These are phyloP conservation scores for Hassar affinis DNA, from an alignment of 2,113 vertebrate genomes.

Conservation along the genomic window DNA sequence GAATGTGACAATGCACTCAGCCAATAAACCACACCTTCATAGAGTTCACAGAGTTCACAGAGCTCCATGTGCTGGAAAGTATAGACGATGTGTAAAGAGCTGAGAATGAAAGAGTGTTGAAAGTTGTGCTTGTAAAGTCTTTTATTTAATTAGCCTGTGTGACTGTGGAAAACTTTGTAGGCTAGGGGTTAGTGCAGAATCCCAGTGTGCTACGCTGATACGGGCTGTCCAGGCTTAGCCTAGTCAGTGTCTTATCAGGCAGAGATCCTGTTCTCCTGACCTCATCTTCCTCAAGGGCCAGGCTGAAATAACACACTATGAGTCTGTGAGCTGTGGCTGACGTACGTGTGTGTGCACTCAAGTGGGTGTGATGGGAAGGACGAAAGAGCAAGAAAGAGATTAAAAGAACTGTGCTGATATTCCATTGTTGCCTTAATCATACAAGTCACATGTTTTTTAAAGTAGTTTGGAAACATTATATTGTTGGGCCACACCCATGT, in stretches of 20 bases:
- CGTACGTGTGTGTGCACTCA: constrained; percentile 5
- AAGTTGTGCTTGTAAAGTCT: background rate
- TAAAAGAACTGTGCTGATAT: background rate
- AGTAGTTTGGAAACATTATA: background rate
- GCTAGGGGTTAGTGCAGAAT: background rate
- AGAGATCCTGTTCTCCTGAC: constrained; percentile 61
- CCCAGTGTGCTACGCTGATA: background rate
- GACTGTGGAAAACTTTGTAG: constrained; percentile 1
- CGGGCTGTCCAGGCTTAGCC: background rate
- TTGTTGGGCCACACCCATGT: background rate
- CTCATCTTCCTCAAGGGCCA: constrained; percentile 59
- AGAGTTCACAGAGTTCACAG: background rate
- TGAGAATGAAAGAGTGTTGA: background rate
- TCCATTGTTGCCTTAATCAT: background rate
- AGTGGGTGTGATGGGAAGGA: constrained; percentile 28
- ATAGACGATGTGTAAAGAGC: background rate
- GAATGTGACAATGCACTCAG: too few species aligned
- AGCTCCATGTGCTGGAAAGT: background rate
- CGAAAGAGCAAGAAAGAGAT: background rate
- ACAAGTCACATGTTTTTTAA: background rate
- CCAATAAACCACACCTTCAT: background rate
- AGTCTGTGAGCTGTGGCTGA: constrained; percentile 18
- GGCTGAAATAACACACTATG: constrained; percentile 66
- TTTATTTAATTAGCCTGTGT: background rate
- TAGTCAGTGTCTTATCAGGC: constrained; percentile 57